These are phyloP conservation scores for Premnoplex brunnescens DNA, from an alignment of 2,797 vertebrate species.

Conservation along the genomic window DNA sequence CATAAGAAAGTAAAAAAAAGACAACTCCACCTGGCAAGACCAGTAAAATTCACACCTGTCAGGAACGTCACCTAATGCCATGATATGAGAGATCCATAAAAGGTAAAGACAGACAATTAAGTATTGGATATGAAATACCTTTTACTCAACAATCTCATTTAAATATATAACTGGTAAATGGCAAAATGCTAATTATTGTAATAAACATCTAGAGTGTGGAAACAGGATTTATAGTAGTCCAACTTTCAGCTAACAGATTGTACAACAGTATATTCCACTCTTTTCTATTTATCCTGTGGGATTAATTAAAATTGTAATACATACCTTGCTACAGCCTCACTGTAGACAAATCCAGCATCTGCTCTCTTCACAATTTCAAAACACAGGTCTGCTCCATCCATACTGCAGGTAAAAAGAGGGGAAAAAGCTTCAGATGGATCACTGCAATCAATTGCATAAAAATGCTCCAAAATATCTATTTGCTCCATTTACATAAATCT, in stretches of 20 bases:
- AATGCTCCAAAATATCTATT: background rate
- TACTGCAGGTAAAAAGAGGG: slow-evolving; percentile 77
- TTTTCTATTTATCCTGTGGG: background rate
- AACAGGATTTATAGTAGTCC: background rate
- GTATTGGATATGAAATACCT: background rate
- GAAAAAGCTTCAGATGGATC: slow-evolving; percentile 32
- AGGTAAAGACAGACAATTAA: background rate
- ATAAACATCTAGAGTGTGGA: background rate
- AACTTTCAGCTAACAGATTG: background rate
- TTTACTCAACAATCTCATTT: background rate
- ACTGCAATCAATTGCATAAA: background rate
- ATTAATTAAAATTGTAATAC: slow-evolving; percentile 54
- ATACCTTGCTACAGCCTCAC: slow-evolving; percentile 97
- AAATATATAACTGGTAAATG: background rate
- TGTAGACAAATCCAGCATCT: slow-evolving; percentile 98
- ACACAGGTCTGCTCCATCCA: slow-evolving; percentile 98
- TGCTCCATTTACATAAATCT: background rate
- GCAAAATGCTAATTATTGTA: background rate
- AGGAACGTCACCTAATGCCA: background rate
- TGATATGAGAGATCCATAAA: background rate
- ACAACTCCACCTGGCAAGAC: background rate
- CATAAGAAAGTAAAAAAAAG: background rate
- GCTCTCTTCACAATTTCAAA: slow-evolving; percentile 99
- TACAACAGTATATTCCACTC: background rate
- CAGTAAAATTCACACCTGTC: background rate